Percentiles rank a stretch among this genome's conserved stretches.
phyloP scores from a whole-genome alignment of 2,113 vertebrate species.

The Triplophysa siluroides region DNA sequence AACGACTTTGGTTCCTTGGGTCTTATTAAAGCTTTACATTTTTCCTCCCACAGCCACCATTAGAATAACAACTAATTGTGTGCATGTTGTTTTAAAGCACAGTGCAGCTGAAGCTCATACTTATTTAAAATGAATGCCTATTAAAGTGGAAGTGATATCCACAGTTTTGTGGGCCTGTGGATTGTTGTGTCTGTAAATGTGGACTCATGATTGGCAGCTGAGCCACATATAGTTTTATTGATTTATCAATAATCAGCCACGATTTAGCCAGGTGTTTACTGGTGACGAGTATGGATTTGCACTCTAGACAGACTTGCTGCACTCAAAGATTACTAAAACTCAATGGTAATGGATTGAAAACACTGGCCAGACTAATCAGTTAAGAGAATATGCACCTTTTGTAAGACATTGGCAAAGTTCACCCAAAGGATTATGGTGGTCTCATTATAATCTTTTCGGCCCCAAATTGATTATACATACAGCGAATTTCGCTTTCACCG shows the following conservation, averaged over 20 bases:
- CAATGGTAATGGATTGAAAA: conserved; percentile 22
- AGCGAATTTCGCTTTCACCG: conserved; percentile 8
- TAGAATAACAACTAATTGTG: neutral
- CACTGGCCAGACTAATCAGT: conserved; percentile 29
- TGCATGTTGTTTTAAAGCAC: neutral
- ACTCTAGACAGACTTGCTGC: conserved; percentile 1
- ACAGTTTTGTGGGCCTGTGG: neutral
- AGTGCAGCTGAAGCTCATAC: neutral
- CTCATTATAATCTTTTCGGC: conserved; percentile 1
- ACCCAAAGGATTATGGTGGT: conserved; percentile 22
- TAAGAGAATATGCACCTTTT: conserved; percentile 1
- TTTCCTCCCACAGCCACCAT: neutral
- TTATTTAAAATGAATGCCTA: neutral
- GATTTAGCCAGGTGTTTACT: conserved; percentile 37
- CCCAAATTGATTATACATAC: conserved; percentile 27
- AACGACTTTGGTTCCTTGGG: neutral
- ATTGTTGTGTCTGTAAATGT: conserved; percentile 15
- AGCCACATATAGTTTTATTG: conserved; percentile 18
- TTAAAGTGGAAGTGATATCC: conserved; percentile 6
- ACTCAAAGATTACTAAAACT: conserved; percentile 31
- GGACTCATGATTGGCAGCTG: conserved; percentile 30
- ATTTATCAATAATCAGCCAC: conserved; percentile 38
- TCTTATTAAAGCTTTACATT: neutral
- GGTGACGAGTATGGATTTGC: conserved; percentile 43
- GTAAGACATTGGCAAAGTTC: conserved; percentile 16